Evolutionary conservation across 2,113 vertebrate genomes (phyloP).

Genomic region (Hemicordylus capensis): DNA sequence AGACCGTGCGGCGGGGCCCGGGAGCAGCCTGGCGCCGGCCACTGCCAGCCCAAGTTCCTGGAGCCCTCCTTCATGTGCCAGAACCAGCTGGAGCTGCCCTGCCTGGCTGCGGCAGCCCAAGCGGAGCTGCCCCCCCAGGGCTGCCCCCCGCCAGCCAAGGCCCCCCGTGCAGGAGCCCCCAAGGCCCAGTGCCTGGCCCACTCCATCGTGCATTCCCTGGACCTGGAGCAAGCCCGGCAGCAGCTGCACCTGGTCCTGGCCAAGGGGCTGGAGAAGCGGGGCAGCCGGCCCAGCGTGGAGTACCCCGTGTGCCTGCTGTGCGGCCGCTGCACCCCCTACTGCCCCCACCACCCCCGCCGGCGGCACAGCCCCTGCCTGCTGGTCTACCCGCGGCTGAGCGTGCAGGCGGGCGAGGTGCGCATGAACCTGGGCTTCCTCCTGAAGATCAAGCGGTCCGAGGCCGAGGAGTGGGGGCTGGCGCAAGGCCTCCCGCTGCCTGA

Average conservation of each 20-base stretch:
- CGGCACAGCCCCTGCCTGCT: background rate
- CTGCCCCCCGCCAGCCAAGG: background rate
- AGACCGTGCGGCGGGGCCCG: too few species aligned
- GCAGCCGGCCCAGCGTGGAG: background rate
- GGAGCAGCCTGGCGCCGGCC: background rate
- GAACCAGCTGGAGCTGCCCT: constrained; percentile 8
- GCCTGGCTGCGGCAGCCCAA: background rate
- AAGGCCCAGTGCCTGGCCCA: background rate
- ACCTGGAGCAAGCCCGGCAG: background rate
- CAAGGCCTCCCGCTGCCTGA: background rate
- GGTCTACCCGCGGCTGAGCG: background rate
- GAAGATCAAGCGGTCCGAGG: constrained; percentile 1
- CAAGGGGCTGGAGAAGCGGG: background rate
- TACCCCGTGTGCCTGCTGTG: constrained; percentile 5
- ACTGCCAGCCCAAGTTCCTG: background rate
- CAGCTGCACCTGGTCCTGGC: background rate
- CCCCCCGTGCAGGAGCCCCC: background rate
- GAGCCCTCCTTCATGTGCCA: constrained; percentile 6
- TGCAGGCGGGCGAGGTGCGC: background rate
- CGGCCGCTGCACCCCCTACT: background rate
- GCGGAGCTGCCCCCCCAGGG: background rate
- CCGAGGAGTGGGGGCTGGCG: background rate
- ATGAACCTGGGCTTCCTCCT: constrained; percentile 6
- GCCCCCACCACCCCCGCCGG: background rate
- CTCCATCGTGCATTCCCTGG: background rate